Base-by-base conservation (phyloP, 2,797 vertebrate genomes). In the Thamnophis elegans region DNA sequence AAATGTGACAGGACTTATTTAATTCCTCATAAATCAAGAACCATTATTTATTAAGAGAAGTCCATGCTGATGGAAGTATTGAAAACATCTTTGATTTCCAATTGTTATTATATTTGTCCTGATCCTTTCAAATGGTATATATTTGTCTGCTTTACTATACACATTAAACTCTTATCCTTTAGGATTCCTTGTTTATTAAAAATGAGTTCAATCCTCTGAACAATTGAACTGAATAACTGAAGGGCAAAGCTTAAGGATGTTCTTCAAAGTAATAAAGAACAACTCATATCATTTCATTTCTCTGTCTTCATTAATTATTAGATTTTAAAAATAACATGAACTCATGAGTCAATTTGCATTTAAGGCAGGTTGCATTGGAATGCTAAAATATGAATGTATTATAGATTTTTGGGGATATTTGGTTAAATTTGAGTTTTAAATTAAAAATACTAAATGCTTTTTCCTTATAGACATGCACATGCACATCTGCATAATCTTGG, bases 361-460 rank as follows among this genome's bases (percentile, higher is more conserved):
- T 42, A 78, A 90, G 32, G 25, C 13, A 16, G 25, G 28, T 82
- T 56, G n/a, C 82, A 32, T 25, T 25, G 13, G 42, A 59, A n/a
- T 53, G 62, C 20, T 32, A 3, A 88, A 73, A 42, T 55, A 87
- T 14, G 5, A 2, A 73, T 22, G n/a, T 9, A 51, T 87, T 18
- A 32, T 22, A 56, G 10, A n/a, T 25, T 16, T 59, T 13, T 5
- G 26, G 20, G 26, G 13, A n/a, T 47, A 32, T 89, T 87, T 65
- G 55, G 32, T 56, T 56, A 47, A 56, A 91, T 68, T 91, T 68
- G 14, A 89, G 85, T 85, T 85, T n/a, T 92, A 53, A 89, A 89
- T 26, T 18, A 59, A 82, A 47, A 85, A 85, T 36, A 16, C 8
- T 82, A 59, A 25, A 78, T 89, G 28, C 22, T 32, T 91, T 94